A percentile compares a stretch with the other conserved stretches of the same genome.
These are phyloP conservation scores for Ophion costatus DNA, from an alignment of 2,888 invertebrate species.

Conservation along the genomic window DNA sequence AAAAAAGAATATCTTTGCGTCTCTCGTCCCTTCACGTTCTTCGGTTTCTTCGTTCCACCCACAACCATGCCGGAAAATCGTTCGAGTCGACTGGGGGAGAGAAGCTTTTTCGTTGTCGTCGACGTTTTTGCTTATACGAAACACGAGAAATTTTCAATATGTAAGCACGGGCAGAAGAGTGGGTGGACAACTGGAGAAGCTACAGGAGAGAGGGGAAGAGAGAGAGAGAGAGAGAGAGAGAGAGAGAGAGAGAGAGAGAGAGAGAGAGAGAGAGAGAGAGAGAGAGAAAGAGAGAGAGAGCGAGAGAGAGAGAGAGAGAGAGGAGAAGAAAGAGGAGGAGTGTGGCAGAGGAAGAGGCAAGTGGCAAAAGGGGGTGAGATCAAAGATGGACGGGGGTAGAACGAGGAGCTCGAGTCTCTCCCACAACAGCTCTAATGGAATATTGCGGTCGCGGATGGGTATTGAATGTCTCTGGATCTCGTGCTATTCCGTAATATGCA, in stretches of 20 bases:
- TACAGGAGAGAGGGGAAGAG: slow-evolving; percentile 1
- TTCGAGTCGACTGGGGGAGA: slow-evolving; percentile 38
- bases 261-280: not conserved
- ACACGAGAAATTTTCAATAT: slow-evolving; percentile 65
- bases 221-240: slow-evolving; percentile 1
- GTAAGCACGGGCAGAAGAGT: slow-evolving; percentile 45
- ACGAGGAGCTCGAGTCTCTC: slow-evolving; percentile 37
- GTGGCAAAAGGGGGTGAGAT: not conserved
- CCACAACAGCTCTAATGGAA: slow-evolving; percentile 69
- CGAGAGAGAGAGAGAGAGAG: not conserved
- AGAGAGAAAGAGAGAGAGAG: not conserved
- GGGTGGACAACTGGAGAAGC: not conserved
- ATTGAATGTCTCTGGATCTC: slow-evolving; percentile 66
- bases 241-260: slow-evolving; percentile 1
- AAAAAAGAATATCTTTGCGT: not conserved
- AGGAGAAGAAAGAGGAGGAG: slow-evolving; percentile 23
- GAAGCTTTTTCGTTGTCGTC: slow-evolving; percentile 46
- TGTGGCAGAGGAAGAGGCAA: slow-evolving; percentile 4
- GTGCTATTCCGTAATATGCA: slow-evolving; percentile 70
- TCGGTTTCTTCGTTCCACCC: slow-evolving; percentile 21
- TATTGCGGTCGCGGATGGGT: slow-evolving; percentile 71
- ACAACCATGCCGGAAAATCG: slow-evolving; percentile 13
- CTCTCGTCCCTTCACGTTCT: not conserved
- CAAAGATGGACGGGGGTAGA: slow-evolving; percentile 16
- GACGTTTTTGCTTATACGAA: slow-evolving; percentile 30